These are phyloP conservation scores for Sapayoa aenigma DNA, from an alignment of 2,113 vertebrate genomes.

Conservation along the genomic window DNA sequence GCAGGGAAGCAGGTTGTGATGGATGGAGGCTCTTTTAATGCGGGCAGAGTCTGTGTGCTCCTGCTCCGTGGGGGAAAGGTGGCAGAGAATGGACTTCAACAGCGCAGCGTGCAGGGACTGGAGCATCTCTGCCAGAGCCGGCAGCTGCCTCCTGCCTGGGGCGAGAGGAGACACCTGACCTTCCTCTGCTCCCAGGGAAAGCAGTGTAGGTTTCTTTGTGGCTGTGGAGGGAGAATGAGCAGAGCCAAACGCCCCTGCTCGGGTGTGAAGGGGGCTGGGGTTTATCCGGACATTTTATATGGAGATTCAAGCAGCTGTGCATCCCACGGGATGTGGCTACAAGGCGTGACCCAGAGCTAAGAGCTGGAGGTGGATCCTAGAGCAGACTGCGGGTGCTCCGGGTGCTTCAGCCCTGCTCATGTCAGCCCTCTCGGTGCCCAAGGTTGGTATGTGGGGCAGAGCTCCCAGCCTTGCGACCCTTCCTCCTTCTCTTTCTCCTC, in stretches of 20 bases:
- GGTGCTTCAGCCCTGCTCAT: neutral
- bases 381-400: neutral
- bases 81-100: neutral
- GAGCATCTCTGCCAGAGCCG: neutral
- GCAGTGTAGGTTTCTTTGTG: neutral
- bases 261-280: neutral
- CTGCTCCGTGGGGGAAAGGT: neutral
- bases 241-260: neutral
- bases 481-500: neutral
- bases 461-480: neutral
- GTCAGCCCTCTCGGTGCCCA: neutral
- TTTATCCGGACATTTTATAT: rapidly evolving
- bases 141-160: neutral
- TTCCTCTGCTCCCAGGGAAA: neutral
- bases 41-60: rapidly evolving
- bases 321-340: neutral
- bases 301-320: neutral
- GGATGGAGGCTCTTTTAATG: neutral
- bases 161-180: neutral
- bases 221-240: neutral
- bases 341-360: neutral
- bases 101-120: neutral
- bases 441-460: neutral
- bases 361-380: neutral
- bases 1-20: neutral